A percentile compares a stretch with the other conserved stretches of the same genome.
These are phyloP conservation scores for Campylorhamphus procurvoides DNA, from an alignment of 2,113 vertebrate species.

Conservation along the genomic window DNA sequence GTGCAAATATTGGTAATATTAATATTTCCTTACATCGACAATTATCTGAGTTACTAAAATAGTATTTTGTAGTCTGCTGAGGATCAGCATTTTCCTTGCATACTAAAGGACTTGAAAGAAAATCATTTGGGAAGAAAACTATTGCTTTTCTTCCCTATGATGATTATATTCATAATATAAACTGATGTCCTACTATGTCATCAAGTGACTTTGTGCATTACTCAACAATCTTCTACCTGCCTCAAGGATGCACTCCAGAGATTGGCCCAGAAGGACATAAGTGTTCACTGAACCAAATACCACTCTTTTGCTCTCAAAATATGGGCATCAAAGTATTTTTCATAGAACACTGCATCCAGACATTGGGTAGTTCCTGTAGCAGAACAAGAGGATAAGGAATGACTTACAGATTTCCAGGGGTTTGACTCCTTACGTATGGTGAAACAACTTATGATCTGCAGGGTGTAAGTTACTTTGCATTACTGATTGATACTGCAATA, in stretches of 20 bases:
- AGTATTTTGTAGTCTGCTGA: background rate
- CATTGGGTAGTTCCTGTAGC: background rate
- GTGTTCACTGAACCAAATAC: fast-evolving
- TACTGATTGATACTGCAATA: background rate
- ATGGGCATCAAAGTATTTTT: background rate
- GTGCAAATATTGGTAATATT: background rate
- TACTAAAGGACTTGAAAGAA: background rate
- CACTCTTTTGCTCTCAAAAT: background rate
- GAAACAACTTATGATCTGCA: background rate
- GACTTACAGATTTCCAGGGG: background rate
- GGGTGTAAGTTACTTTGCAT: background rate
- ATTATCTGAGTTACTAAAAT: background rate
- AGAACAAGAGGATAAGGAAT: background rate
- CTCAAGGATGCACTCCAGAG: background rate
- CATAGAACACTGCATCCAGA: fast-evolving
- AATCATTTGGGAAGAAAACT: background rate
- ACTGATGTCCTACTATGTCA: fast-evolving
- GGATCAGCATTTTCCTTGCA: background rate
- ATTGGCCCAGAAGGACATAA: background rate
- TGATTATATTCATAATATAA: background rate
- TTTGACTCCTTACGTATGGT: fast-evolving
- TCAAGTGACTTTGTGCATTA: background rate
- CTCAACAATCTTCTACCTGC: background rate
- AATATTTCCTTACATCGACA: background rate
- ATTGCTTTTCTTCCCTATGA: background rate